These are phyloP conservation scores for Apistogramma diplotaenia DNA, from an alignment of 2,113 vertebrate species.

Conservation along the genomic window DNA sequence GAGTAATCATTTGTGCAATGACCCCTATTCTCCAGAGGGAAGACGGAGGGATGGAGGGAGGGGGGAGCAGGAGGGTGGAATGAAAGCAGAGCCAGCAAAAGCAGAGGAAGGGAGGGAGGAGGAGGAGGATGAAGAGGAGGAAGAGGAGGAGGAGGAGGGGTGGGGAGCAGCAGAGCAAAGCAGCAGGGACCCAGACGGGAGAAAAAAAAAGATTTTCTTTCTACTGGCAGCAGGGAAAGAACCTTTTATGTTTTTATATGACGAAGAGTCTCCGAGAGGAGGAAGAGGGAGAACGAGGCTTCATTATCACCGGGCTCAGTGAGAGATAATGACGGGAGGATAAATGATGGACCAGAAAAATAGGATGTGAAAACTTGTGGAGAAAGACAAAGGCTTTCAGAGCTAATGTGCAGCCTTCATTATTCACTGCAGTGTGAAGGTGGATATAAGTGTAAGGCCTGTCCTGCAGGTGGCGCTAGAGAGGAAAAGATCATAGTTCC, in stretches of 20 bases:
- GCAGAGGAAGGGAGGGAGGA: constrained; percentile 37
- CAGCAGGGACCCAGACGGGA: constrained; percentile 65
- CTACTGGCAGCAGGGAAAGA: constrained; percentile 37
- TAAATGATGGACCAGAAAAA: constrained; percentile 10
- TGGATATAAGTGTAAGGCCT: not conserved
- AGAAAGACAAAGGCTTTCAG: constrained; percentile 16
- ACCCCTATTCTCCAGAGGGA: constrained; percentile 92
- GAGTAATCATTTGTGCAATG: constrained; percentile 98
- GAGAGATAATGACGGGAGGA: constrained; percentile 24
- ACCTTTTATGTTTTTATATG: constrained; percentile 38
- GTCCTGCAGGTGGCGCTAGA: constrained; percentile 7
- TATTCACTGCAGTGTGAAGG: not conserved
- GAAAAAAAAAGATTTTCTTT: constrained; percentile 60
- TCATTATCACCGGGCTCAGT: constrained; percentile 25
- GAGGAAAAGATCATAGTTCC: not conserved
- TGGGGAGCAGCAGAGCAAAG: constrained; percentile 60
- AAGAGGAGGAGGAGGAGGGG: constrained; percentile 19
- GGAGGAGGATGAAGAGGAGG: not conserved
- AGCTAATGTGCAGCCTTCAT: not conserved
- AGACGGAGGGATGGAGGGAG: constrained; percentile 59
- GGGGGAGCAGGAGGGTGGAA: constrained; percentile 38
- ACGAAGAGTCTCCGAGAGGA: constrained; percentile 30
- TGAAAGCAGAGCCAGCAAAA: constrained; percentile 56
- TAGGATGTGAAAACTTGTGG: not conserved
- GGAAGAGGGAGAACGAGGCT: constrained; percentile 9